Conservation (phyloP, 2,797 vertebrate genomes). For the Enteromius thamalakanensis region DNA sequence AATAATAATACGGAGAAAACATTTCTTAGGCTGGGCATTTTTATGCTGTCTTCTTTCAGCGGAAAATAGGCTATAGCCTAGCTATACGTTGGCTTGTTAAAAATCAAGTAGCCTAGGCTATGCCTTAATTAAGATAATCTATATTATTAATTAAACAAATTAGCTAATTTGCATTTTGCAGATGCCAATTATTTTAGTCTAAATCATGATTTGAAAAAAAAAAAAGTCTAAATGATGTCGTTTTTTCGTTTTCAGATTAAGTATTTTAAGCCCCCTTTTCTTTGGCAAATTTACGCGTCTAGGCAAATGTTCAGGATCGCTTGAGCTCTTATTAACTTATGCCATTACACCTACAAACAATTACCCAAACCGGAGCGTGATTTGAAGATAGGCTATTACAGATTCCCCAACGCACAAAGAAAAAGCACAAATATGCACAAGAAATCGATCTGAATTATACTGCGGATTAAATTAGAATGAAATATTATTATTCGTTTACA, state of each 20-base stretch:
- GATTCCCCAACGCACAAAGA: neutral
- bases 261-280: neutral
- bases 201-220: neutral
- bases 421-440: neutral
- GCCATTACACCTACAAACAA: constrained; percentile 5
- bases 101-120: neutral
- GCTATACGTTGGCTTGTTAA: neutral
- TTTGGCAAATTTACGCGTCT: neutral
- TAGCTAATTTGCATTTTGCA: neutral
- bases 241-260: constrained; percentile 1
- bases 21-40: neutral
- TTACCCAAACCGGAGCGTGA: neutral
- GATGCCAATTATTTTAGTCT: neutral
- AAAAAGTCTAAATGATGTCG: too few species aligned
- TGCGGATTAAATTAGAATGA: neutral
- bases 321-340: neutral
- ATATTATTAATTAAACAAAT: neutral
- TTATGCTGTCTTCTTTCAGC: neutral
- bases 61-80: neutral
- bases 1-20: neutral
- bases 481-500: neutral
- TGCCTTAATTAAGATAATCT: neutral
- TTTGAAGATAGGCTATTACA: neutral
- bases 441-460: neutral
- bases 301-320: neutral